Percentiles rank a stretch among this genome's conserved stretches.
Evolutionary conservation across 2,888 invertebrate genomes (phyloP).

Genomic region (Acronicta leporina): DNA sequence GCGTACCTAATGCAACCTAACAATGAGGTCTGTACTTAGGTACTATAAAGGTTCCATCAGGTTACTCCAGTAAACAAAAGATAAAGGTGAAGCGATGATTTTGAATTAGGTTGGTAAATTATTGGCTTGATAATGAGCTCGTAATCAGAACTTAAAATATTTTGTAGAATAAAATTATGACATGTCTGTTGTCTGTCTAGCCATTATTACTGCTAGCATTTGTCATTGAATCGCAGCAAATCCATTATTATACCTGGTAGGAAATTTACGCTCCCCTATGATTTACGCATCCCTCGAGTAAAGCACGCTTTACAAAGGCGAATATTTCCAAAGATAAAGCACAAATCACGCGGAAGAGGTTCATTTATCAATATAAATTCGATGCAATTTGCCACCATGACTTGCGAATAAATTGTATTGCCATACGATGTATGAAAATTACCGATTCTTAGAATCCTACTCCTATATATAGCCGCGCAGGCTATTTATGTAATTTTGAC

Average conservation of each 20-base stretch:
- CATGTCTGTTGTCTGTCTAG: too few species aligned
- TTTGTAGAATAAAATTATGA: too few species aligned
- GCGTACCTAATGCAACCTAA: too few species aligned
- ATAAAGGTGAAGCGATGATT: too few species aligned
- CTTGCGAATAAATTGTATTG: slow-evolving; percentile 55
- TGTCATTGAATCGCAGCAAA: slow-evolving; percentile 11
- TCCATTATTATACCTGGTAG: slow-evolving; percentile 19
- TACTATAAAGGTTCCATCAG: too few species aligned
- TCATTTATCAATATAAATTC: slow-evolving; percentile 60
- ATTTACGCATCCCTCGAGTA: slow-evolving; percentile 25
- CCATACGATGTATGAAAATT: slow-evolving; percentile 50
- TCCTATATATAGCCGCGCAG: slow-evolving; percentile 13
- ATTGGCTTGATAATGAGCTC: too few species aligned
- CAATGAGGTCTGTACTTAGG: too few species aligned
- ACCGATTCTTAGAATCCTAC: slow-evolving; percentile 41
- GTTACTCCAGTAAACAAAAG: too few species aligned
- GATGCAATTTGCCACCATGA: slow-evolving; percentile 64
- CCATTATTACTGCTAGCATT: neutral
- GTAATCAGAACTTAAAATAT: too few species aligned
- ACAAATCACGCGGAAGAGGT: slow-evolving; percentile 51
- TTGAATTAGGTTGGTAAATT: too few species aligned
- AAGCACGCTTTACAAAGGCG: slow-evolving; percentile 32
- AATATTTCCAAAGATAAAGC: slow-evolving; percentile 49
- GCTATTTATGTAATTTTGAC: slow-evolving; percentile 14
- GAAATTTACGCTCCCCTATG: slow-evolving; percentile 16